phyloP scores from a whole-genome alignment of 2,113 vertebrate genomes.

The Planiliza haematocheilus region DNA sequence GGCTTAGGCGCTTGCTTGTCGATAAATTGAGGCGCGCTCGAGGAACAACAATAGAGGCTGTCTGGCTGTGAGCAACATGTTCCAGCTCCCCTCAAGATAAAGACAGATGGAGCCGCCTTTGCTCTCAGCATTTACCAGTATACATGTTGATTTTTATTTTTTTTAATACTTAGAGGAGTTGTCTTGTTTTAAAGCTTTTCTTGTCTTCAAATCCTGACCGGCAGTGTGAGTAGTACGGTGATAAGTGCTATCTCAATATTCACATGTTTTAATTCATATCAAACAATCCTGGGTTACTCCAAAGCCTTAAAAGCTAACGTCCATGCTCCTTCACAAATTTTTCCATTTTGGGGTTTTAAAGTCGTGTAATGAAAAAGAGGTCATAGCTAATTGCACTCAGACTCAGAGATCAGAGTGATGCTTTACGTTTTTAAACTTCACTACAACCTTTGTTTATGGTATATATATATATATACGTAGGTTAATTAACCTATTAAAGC shows the following conservation, averaged over 20 bases:
- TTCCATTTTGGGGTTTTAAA: not conserved
- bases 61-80: conserved; percentile 44
- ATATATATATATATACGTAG: too few relatives aligned
- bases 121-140: conserved; percentile 16
- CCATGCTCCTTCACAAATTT: not conserved
- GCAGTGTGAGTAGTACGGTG: not conserved
- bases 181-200: not conserved
- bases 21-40: conserved; percentile 50
- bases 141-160: too few relatives aligned
- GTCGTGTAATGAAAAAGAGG: not conserved
- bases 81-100: conserved; percentile 35
- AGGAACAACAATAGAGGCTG: conserved; percentile 39
- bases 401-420: too few relatives aligned
- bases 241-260: not conserved
- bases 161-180: not conserved
- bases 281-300: not conserved
- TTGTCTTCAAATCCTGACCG: not conserved
- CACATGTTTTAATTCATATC: not conserved
- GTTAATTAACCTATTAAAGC: too few relatives aligned
- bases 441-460: not conserved
- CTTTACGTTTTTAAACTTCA: not conserved
- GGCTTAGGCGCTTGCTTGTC: conserved; percentile 32
- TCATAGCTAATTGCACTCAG: not conserved
- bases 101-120: conserved; percentile 21
- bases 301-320: not conserved